Evolutionary conservation across 1,140 invertebrate genomes (phyloP), one percentile per base, ranked within the genome.

Genomic region (Drosophila equinoxialis): DNA sequence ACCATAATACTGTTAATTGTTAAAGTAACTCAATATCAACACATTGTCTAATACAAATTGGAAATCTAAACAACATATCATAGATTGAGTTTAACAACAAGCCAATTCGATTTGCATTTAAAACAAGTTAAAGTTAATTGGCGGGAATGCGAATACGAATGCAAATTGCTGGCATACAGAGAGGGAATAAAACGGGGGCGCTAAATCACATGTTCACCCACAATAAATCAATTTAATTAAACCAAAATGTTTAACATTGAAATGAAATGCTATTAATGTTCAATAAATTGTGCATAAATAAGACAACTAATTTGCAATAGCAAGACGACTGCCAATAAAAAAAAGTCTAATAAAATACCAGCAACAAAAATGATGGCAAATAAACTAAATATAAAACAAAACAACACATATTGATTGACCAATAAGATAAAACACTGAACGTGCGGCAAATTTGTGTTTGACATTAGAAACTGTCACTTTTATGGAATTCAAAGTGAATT

Each of bases 161-260:
- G 48, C 26, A n/a, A 33, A 57, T 17, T 67, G 58, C n/a, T 35
- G 55, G 37, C 67, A 42, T 3, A 58, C 14, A 30, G 2, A 7
- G 30, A 6, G 6, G 30, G 30, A 6, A 30, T 8, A 48, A 58
- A 59, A 20, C 72, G n/a, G 72, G 10, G 72, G n/a, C 74, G 23
- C 69, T 66, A 70, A 77, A 76, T 77, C 74, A 77, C 61, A 63
- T 77, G 74, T 45, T 65, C 82, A 79, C 71, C 82, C 79, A 79
- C 83, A 79, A 82, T 86, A 86, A 86, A 86, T 87, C 75, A 86
- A 74, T 68, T 73, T 79, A 86, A 86, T 87, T 86, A 82, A 86
- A 87, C 69, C 48, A 73, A 76, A 23, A 66, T 79, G 68, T 79
- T 86, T 79, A 87, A 71, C 79, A 86, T 87, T 79, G 70, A 82